Conservation (phyloP, 2,113 vertebrate species). For the Cariama cristata region DNA sequence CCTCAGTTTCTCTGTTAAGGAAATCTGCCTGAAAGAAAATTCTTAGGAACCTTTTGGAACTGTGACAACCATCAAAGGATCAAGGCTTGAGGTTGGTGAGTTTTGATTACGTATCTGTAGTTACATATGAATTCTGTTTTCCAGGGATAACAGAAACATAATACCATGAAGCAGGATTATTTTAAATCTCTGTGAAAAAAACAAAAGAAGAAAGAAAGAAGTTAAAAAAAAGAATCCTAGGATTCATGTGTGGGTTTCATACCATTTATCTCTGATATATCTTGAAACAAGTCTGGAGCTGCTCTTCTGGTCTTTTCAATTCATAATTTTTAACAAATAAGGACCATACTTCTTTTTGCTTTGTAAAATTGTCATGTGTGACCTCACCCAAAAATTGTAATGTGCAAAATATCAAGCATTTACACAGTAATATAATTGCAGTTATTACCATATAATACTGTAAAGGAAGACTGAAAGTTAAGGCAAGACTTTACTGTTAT, state of each 20-base stretch:
- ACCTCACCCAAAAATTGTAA: background rate
- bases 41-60: background rate
- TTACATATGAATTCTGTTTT: background rate
- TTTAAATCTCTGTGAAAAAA: background rate
- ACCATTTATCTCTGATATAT: background rate
- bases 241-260: background rate
- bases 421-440: background rate
- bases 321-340: background rate
- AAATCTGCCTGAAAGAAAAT: background rate
- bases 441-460: background rate
- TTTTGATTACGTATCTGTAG: background rate
- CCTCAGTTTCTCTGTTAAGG: background rate
- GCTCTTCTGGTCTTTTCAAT: background rate
- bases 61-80: background rate
- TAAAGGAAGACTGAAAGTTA: background rate
- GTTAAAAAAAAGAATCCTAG: background rate
- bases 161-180: background rate
- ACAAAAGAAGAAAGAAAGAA: background rate
- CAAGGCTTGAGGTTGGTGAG: background rate
- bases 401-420: background rate
- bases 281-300: background rate
- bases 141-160: background rate
- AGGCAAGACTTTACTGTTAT: background rate
- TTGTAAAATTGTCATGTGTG: background rate
- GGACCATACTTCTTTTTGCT: background rate